A percentile compares a stretch with the other conserved stretches of the same genome.
These are phyloP conservation scores for Cydia splendana DNA, from an alignment of 1,140 invertebrate genomes.

Conservation along the genomic window DNA sequence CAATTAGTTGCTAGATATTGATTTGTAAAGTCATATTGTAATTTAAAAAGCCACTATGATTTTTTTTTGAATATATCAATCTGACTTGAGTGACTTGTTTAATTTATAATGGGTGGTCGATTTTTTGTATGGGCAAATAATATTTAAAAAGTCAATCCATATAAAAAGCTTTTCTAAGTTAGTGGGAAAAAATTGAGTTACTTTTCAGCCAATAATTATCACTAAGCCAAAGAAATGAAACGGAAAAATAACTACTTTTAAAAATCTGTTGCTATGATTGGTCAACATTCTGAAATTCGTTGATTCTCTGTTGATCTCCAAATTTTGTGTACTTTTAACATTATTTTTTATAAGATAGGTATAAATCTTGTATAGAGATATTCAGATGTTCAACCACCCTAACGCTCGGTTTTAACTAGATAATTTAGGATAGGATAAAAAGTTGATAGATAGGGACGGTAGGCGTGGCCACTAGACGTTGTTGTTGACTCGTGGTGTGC, in stretches of 20 bases:
- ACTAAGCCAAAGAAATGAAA: no score
- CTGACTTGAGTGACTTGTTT: not conserved
- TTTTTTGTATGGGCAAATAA: not conserved
- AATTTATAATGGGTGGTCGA: not conserved
- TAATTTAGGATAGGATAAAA: not conserved
- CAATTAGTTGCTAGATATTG: not conserved
- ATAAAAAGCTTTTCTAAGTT: not conserved
- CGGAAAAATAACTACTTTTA: no score
- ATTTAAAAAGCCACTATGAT: no score
- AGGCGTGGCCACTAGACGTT: slow-evolving; percentile 52
- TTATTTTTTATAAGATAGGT: no score
- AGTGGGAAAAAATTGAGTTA: not conserved
- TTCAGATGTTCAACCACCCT: not conserved
- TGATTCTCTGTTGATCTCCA: no score
- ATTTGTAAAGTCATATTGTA: not conserved
- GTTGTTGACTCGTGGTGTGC: slow-evolving; percentile 78
- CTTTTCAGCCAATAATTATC: no score
- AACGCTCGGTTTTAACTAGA: not conserved
- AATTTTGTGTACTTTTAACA: no score
- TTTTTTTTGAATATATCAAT: no score
- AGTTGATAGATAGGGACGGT: not conserved
- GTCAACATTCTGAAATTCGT: no score
- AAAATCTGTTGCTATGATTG: no score
- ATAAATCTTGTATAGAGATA: no score
- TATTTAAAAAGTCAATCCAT: not conserved